A percentile compares a stretch with the other conserved stretches of the same genome.
Evolutionary conservation across 1,140 invertebrate genomes (phyloP).

Genomic region (Mercenaria mercenaria): DNA sequence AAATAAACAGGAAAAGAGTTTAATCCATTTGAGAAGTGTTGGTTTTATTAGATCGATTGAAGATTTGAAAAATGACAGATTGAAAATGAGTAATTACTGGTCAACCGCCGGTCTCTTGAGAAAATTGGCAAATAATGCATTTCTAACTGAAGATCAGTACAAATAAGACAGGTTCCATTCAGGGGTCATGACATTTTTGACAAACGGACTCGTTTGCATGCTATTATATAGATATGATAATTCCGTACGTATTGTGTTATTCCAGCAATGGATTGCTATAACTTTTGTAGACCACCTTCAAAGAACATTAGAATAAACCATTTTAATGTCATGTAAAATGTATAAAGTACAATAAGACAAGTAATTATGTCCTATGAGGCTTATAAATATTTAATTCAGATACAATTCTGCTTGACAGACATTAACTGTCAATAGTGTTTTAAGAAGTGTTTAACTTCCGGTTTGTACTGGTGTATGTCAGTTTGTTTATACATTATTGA

Average conservation of each 20-base stretch:
- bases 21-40: constrained; percentile 59
- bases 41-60: constrained; percentile 35
- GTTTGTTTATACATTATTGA: too few relatives aligned
- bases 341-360: too few relatives aligned
- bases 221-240: neutral
- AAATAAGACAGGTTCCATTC: constrained; percentile 12
- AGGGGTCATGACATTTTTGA: constrained; percentile 52
- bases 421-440: too few relatives aligned
- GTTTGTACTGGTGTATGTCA: too few relatives aligned
- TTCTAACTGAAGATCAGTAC: constrained; percentile 7
- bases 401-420: too few relatives aligned
- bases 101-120: constrained; percentile 22
- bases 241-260: neutral
- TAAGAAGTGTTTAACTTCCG: too few relatives aligned
- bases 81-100: constrained; percentile 53
- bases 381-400: too few relatives aligned
- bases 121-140: constrained; percentile 51
- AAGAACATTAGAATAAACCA: too few relatives aligned
- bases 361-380: too few relatives aligned
- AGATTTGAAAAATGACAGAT: constrained; percentile 55
- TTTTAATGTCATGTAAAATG: too few relatives aligned
- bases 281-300: too few relatives aligned
- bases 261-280: too few relatives aligned
- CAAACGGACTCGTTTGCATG: neutral
- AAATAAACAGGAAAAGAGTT: constrained; percentile 41